Conservation (phyloP, 2,797 vertebrate species). For the Lepus townsendii region DNA sequence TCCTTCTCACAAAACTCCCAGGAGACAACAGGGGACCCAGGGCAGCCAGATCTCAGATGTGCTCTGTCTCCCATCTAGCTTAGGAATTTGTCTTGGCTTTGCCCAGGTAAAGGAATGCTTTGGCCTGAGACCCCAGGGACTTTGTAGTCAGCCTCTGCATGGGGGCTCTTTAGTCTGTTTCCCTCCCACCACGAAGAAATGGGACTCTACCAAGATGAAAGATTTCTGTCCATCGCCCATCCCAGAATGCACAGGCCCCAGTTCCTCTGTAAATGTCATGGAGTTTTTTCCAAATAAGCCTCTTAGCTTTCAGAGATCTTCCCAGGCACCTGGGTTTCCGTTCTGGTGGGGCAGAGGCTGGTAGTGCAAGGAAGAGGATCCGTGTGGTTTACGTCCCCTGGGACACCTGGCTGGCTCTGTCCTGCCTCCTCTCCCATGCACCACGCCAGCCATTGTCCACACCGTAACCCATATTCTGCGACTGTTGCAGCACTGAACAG, state of each 20-base stretch:
- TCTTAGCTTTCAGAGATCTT: constrained; percentile 21
- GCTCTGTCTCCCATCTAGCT: neutral
- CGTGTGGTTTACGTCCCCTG: constrained; percentile 17
- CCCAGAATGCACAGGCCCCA: neutral
- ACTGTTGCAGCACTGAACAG: neutral
- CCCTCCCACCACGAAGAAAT: neutral
- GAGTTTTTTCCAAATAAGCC: constrained; percentile 39
- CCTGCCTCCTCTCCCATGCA: neutral
- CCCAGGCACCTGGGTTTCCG: neutral
- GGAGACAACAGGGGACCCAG: constrained; percentile 1
- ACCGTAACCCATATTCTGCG: neutral
- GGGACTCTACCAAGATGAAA: constrained; percentile 40
- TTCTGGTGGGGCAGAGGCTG: neutral
- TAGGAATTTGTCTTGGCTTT: constrained; percentile 32
- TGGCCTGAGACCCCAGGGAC: neutral
- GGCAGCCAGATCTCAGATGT: constrained; percentile 52
- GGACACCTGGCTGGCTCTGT: neutral
- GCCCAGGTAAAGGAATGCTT: constrained; percentile 12
- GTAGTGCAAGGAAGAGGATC: neutral
- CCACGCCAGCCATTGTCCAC: neutral
- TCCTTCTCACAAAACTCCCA: constrained; percentile 19
- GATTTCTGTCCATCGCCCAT: neutral
- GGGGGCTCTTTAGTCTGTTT: neutral
- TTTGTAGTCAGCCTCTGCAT: neutral
- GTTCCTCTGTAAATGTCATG: constrained; percentile 41